Evolutionary conservation across 2,113 vertebrate species (phyloP).

Genomic region (Grantiella picta): DNA sequence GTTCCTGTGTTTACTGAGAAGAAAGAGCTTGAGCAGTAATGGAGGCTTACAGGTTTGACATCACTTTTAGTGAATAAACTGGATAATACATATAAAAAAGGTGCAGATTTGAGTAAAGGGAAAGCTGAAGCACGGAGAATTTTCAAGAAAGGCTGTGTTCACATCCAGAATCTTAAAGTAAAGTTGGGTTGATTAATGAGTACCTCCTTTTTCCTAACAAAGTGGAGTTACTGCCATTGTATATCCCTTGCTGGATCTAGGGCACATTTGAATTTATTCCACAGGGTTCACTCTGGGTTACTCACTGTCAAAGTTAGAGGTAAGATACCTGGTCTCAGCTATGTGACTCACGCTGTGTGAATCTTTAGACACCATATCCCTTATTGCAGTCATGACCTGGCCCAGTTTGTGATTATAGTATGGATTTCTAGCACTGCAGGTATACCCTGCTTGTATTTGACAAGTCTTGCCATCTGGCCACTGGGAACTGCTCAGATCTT

Average conservation of each 20-base stretch:
- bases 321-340: neutral
- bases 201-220: neutral
- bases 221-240: neutral
- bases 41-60: neutral
- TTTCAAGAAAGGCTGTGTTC: neutral
- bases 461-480: neutral
- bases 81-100: neutral
- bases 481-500: neutral
- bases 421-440: neutral
- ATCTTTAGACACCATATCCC: neutral
- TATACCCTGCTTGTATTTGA: neutral
- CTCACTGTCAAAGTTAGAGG: neutral
- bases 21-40: neutral
- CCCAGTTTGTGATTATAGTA: neutral
- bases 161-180: neutral
- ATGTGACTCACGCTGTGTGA: neutral
- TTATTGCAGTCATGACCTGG: neutral
- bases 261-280: neutral
- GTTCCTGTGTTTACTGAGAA: neutral
- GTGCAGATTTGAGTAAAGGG: neutral
- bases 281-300: neutral
- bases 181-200: neutral
- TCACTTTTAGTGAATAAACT: neutral
- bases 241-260: neutral
- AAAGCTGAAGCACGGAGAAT: neutral